Evolutionary conservation across 2,113 vertebrate species (phyloP), one percentile per base, ranked within the genome.

Genomic region (Gallinago media): DNA sequence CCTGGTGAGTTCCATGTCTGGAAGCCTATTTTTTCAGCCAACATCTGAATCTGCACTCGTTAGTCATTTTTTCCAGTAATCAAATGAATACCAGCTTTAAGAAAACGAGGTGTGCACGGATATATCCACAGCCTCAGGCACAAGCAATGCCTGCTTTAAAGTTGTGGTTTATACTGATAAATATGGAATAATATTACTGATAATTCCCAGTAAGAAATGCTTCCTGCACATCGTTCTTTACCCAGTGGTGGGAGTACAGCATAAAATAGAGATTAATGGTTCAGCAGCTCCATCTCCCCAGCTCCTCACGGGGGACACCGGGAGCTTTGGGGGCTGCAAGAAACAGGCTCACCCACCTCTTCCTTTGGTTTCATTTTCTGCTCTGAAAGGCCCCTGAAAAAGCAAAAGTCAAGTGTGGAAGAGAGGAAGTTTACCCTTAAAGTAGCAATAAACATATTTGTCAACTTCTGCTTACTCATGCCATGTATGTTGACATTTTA

Each of bases 301-400:
- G 1, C 47, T 72, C 68, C 23, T 38, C 4, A 9, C 0, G 32
- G 36, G 31, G 16, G 8, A 12, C 0, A 32, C 8, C 46, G n/a
- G 36, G 34, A 58, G 66, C 47, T 2, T 1, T 8, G 47, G 38
- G 42, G 73, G 21, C 50, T 67, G 42, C 14, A 44, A 4, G 66
- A 47, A 72, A 59, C 0, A 21, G 32, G 62, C 46, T 83, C 23
- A 49, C 15, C 44, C 44, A 49, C 15, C 76, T 89, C 72, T 63
- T 32, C 54, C 50, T 59, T 29, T 4, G 16, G 27, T 40, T 61
- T 42, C 65, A 9, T 40, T 16, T 77, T 72, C 19, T 15, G 25
- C 36, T 49, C 54, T 46, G 36, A 61, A 71, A 76, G 15, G 55
- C 32, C 20, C 38, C 54, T 31, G 42, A 71, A 59, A 76, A 44